Percentiles rank a stretch among this genome's conserved stretches.
Conservation (phyloP, 2,113 vertebrate genomes). For the Pteropus alecto region DNA sequence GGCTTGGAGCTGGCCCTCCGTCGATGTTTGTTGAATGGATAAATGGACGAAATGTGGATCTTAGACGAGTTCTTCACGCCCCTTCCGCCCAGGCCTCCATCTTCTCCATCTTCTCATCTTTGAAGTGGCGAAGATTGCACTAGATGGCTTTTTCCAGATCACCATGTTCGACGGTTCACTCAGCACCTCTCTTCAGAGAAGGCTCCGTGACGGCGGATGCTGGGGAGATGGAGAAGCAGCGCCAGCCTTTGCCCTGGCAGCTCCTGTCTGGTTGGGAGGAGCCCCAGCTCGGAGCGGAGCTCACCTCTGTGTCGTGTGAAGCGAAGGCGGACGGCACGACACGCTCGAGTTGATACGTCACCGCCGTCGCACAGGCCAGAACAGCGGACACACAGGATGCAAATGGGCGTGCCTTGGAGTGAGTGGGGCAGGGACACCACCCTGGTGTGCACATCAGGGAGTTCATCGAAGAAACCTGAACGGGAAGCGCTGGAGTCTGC, state of each 20-base stretch:
- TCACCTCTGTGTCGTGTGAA: constrained; percentile 85
- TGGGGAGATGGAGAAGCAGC: neutral
- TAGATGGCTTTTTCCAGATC: neutral
- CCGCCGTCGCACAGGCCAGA: constrained; percentile 59
- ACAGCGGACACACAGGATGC: constrained; percentile 82
- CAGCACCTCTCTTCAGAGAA: neutral
- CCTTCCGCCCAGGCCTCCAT: neutral
- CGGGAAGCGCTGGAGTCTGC: rapidly evolving
- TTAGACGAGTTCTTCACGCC: neutral
- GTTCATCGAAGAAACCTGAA: constrained; percentile 86
- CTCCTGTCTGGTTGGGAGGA: neutral
- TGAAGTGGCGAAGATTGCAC: neutral
- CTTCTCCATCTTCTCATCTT: neutral
- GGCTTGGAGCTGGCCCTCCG: neutral
- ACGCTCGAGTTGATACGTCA: constrained; percentile 86
- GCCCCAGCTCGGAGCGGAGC: neutral
- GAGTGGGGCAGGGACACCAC: constrained; percentile 82
- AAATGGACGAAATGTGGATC: neutral
- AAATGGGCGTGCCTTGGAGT: constrained; percentile 75
- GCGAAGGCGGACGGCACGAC: constrained; percentile 83
- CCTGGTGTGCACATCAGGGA: constrained; percentile 73
- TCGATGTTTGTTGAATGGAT: no score
- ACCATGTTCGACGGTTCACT: neutral
- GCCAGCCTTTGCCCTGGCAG: neutral
- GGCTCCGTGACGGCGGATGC: neutral